A percentile compares a stretch with the other conserved stretches of the same genome.
These are phyloP conservation scores for Fregetta grallaria DNA, from an alignment of 2,113 vertebrate genomes.

Conservation along the genomic window DNA sequence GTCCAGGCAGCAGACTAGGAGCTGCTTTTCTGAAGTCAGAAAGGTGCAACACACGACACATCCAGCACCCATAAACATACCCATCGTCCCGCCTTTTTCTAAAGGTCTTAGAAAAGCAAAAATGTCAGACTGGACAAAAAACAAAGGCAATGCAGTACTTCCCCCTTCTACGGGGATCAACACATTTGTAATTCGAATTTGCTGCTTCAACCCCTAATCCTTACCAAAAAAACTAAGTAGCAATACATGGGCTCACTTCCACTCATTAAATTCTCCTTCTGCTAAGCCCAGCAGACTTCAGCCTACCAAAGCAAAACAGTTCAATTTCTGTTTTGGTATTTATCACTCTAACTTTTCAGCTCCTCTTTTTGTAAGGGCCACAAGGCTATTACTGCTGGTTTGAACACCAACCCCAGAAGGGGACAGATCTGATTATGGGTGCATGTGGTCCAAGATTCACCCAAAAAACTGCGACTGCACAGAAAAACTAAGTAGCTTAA, in stretches of 20 bases:
- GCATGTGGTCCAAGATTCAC: background rate
- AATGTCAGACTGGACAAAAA: background rate
- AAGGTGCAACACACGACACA: background rate
- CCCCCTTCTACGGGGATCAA: background rate
- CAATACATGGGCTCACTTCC: background rate
- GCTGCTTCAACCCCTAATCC: background rate
- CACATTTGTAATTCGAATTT: background rate
- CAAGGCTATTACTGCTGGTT: background rate
- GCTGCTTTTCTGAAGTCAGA: background rate
- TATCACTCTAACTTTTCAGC: background rate
- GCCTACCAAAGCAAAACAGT: background rate
- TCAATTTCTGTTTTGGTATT: background rate
- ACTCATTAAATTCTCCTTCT: background rate
- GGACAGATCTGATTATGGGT: background rate
- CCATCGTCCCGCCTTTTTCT: background rate
- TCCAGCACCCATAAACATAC: background rate
- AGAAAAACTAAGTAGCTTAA: background rate
- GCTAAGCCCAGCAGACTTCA: background rate
- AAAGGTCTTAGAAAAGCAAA: background rate
- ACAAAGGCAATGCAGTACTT: background rate
- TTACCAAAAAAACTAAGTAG: background rate
- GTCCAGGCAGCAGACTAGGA: background rate
- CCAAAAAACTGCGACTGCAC: background rate
- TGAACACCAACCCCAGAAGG: background rate
- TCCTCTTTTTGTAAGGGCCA: background rate